A percentile compares a stretch with the other conserved stretches of the same genome.
These are phyloP conservation scores for Leuciscus idus DNA, from an alignment of 2,113 vertebrate species.

Conservation along the genomic window DNA sequence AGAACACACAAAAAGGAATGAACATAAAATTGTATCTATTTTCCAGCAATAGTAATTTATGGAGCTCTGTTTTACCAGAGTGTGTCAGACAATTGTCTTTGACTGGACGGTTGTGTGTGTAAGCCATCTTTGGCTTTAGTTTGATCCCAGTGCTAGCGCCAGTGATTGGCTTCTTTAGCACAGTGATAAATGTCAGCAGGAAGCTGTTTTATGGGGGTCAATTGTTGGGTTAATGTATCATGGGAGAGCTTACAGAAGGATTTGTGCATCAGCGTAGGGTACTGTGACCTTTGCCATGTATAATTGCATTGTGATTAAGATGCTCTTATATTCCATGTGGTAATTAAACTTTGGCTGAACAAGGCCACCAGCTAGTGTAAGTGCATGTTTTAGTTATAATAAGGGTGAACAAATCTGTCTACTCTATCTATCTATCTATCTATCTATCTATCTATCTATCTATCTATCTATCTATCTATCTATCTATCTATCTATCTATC, in stretches of 20 bases:
- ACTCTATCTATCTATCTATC: not conserved
- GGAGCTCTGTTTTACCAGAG: not conserved
- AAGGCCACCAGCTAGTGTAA: constrained; percentile 66
- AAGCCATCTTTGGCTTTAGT: not conserved
- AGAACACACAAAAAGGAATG: not conserved
- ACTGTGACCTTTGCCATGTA: constrained; percentile 72
- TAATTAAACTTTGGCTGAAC: constrained; percentile 77
- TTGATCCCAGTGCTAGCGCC: constrained; percentile 3
- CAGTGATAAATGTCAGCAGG: constrained; percentile 48
- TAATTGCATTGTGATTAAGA: constrained; percentile 67
- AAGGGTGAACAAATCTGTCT: not conserved
- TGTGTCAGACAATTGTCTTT: constrained; percentile 9
- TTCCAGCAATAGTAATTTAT: not conserved
- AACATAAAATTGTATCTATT: not conserved
- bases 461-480: not conserved
- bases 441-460: not conserved
- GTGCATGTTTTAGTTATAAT: constrained; percentile 48
- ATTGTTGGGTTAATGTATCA: constrained; percentile 52
- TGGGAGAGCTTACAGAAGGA: constrained; percentile 37
- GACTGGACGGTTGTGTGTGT: constrained; percentile 7
- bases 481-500: not conserved
- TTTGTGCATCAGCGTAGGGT: constrained; percentile 36
- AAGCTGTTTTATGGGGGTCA: constrained; percentile 54
- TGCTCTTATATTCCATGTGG: constrained; percentile 70
- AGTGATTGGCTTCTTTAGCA: constrained; percentile 30